Evolutionary conservation across 2,113 vertebrate species (phyloP).

Genomic region (Paracanthobrama guichenoti): DNA sequence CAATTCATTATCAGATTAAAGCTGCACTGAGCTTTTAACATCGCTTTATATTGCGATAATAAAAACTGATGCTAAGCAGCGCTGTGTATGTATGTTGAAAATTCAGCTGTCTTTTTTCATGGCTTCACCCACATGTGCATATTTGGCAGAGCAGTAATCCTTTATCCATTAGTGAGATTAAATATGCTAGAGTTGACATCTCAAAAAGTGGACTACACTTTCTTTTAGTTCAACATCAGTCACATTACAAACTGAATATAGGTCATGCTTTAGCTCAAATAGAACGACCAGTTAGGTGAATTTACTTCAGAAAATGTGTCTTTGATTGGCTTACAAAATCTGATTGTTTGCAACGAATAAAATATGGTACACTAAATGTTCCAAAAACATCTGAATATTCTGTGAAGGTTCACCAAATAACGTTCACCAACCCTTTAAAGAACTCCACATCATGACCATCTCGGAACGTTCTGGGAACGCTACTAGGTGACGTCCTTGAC

Average conservation of each 20-base stretch:
- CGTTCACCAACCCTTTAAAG: no score
- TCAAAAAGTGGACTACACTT: constrained; percentile 1
- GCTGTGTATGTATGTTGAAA: neutral
- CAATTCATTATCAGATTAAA: constrained; percentile 33
- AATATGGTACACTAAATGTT: no score
- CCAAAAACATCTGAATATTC: no score
- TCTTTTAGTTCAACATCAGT: constrained; percentile 29
- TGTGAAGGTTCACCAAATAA: no score
- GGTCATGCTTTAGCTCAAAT: constrained; percentile 1
- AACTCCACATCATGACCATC: no score
- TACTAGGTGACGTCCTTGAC: no score
- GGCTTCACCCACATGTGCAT: constrained; percentile 2
- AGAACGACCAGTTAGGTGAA: neutral
- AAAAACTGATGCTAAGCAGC: neutral
- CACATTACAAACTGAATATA: constrained; percentile 12
- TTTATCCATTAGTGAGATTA: constrained; percentile 46
- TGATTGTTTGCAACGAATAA: no score
- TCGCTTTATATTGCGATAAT: constrained; percentile 1
- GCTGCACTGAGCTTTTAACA: constrained; percentile 12
- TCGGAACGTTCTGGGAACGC: no score
- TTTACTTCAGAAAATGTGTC: neutral
- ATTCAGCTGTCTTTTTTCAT: neutral
- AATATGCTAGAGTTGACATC: constrained; percentile 19
- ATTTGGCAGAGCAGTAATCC: constrained; percentile 20
- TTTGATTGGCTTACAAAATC: no score